These are phyloP conservation scores for Trachythela sp. DNA, from an alignment of 64 coral and sea anemone species.

Conservation along the genomic window DNA sequence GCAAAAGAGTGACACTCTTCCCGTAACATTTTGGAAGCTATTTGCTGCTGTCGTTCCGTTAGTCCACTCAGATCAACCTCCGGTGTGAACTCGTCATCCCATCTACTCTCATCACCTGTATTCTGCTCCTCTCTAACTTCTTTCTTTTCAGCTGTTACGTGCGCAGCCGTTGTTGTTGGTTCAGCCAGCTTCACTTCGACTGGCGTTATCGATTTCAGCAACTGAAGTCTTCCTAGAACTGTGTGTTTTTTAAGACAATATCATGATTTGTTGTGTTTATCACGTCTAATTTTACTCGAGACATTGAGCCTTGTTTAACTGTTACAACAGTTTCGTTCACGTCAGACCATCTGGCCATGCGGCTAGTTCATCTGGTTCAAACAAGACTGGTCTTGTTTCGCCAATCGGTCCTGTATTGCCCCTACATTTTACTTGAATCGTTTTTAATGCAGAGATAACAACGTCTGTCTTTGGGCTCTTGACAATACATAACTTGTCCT, in stretches of 20 bases:
- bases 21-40: too few species aligned
- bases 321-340: background rate
- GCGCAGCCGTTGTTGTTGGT: too few species aligned
- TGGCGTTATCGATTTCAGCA: background rate
- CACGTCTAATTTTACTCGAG: constrained; percentile 20
- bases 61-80: too few species aligned
- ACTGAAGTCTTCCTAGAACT: constrained; percentile 13
- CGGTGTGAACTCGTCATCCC: too few species aligned
- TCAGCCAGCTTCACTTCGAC: too few species aligned
- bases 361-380: constrained; percentile 47
- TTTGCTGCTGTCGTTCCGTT: too few species aligned
- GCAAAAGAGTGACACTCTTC: constrained; percentile 6
- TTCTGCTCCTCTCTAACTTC: too few species aligned
- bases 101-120: too few species aligned
- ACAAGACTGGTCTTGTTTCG: constrained; percentile 28
- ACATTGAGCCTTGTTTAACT: background rate
- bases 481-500: constrained; percentile 18
- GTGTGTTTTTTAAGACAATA: constrained; percentile 31
- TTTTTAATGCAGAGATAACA: background rate
- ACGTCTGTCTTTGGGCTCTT: constrained; percentile 33
- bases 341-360: background rate
- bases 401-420: constrained; percentile 31
- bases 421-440: constrained; percentile 18
- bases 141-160: too few species aligned
- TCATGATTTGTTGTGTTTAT: constrained; percentile 30